Evolutionary conservation across 2,113 vertebrate genomes (phyloP), one percentile per base, ranked within the genome.

Genomic region (Epinephelus lanceolatus): DNA sequence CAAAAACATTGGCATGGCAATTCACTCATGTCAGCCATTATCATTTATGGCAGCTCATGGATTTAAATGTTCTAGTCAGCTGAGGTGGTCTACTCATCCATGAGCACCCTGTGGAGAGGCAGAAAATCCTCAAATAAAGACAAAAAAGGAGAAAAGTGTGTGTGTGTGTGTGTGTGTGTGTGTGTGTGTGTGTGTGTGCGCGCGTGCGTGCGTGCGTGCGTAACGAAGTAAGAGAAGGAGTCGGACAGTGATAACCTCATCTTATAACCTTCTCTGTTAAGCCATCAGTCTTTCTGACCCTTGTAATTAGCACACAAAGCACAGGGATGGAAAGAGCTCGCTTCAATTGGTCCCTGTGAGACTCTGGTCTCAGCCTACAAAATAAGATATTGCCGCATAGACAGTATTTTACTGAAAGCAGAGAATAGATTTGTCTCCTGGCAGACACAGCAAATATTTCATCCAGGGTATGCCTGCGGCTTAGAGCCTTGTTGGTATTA

Each of bases 261-360:
- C 78, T 80, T 81, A 56, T 85, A 86, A 88, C 91, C 88, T 87
- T 76, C 90, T 89, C 89, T 89, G 91, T 94, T 93, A 85, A 91
- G 87, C 91, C 91, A 94, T 94, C 91, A 92, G 86, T 95, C 93
- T 94, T 92, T 89, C 84, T 88, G 92, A 92, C 91, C 91, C 92
- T 59, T 84, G 91, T 94, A 95, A 95, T 94, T 94, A 93, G 93
- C 92, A 94, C 93, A 94, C 92, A 94, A 92, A 93, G 92, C 90
- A 84, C 78, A 89, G 75, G 85, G 83, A 91, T 88, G 85, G 89
- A 88, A 72, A 71, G 87, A 72, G 81, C 84, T 52, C 12, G 75
- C 86, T 89, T 88, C 93, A 94, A 95, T 95, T 95, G 93, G 94
- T 94, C 93, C 94, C 94, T 87, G 83, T 80, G 94, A 94, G 93